Evolutionary conservation across 1,140 invertebrate species (phyloP), one percentile per base, ranked within the genome.

Genomic region (Ceratosolen solmsi): DNA sequence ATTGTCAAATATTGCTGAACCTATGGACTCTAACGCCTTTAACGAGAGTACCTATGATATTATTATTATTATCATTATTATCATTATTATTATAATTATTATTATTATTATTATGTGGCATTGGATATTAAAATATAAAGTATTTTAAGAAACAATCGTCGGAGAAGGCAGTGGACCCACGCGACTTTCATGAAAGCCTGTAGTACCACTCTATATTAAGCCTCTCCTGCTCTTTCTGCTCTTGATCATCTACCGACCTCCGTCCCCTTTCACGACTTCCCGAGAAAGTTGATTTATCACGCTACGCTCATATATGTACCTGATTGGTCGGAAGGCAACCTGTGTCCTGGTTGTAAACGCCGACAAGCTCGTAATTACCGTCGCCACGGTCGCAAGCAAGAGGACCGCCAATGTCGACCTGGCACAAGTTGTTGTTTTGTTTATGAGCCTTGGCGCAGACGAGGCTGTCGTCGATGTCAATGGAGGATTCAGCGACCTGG

Each of bases 351-450:
- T 94, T 94, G 89, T 95, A 96, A 84, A 96, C 91, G 71, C 96
- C 96, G 83, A 93, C 91, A n/a, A 97, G 91, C 20, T 94, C 93
- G 83, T 95, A 96, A 82, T 90, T 92, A 8, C 94, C 94, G 74
- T 95, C 93, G 20, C 94, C 94, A n/a, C 92, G 93, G 9, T 94
- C 93, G 87, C 96, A 97, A 20, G 95, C 96, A 22, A 97, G 89
- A 5, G 96, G 95, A 84, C 95, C 95, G 30, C 96, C 96, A 58
- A 94, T 92, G 87, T 96, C 96, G 4, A 96, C 95, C 93, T 96
- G 91, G 30, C 90, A 91, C 84, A 92, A 85, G 51, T 92, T 91
- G 76, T 92, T 89, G 20, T 82, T 86, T 11, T 87, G 83, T 7
- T 87, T 80, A 0, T 87, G 86, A 5, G 90, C 84, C 75, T 88